Percentiles rank a stretch among this genome's conserved stretches.
Conservation (phyloP, 2,888 invertebrate genomes). For the Amblyjoppa proteus region DNA sequence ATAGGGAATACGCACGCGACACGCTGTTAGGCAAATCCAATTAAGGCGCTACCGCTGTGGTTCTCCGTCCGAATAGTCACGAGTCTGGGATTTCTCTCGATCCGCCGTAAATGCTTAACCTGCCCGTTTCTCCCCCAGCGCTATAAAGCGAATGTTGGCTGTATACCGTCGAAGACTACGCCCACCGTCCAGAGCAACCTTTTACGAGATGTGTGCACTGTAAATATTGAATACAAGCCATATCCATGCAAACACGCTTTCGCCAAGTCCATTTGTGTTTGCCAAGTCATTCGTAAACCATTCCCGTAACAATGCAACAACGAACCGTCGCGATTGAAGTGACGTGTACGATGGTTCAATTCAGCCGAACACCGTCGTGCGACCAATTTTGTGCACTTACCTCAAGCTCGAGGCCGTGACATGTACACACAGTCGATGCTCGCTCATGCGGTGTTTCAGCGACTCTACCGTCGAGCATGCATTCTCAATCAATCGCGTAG, state of each 20-base stretch:
- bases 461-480: neutral
- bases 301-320: neutral
- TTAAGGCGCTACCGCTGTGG: slow-evolving; percentile 68
- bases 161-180: neutral
- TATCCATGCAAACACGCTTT: slow-evolving; percentile 3
- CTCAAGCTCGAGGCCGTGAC: neutral
- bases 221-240: neutral
- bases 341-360: neutral
- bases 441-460: neutral
- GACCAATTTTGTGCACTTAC: slow-evolving; percentile 15
- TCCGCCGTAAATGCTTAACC: slow-evolving; percentile 31
- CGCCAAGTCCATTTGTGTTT: slow-evolving; percentile 8
- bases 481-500: neutral
- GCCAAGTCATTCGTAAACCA: slow-evolving; percentile 9
- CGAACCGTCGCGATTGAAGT: neutral
- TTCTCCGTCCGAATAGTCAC: slow-evolving; percentile 44
- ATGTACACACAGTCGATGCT: neutral
- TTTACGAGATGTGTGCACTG: neutral
- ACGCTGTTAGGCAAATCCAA: slow-evolving; percentile 75
- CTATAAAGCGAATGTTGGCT: neutral
- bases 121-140: neutral
- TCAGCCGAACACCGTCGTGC: neutral
- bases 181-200: neutral
- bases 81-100: slow-evolving; percentile 55
- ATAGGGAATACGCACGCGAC: slow-evolving; percentile 66